A percentile compares a stretch with the other conserved stretches of the same genome.
These are phyloP conservation scores for Aporrectodea caliginosa DNA, from an alignment of 1,140 invertebrate species.

Conservation along the genomic window DNA sequence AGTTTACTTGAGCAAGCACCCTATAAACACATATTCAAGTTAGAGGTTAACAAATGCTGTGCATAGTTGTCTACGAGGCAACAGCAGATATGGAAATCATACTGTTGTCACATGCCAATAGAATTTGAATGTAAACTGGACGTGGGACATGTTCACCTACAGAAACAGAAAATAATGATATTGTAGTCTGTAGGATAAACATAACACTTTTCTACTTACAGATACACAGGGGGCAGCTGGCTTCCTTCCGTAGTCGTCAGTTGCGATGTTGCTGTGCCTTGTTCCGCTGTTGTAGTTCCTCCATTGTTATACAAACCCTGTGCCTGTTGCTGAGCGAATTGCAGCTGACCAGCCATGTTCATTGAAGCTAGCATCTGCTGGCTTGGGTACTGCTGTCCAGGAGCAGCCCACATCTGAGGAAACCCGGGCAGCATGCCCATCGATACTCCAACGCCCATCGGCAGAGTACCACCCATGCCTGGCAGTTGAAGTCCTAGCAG, in stretches of 20 bases:
- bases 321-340: not conserved
- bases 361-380: not conserved
- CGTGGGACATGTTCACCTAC: not conserved
- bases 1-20: too few relatives aligned
- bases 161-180: not conserved
- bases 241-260: not conserved
- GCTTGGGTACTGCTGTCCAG: not conserved
- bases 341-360: not conserved
- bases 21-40: too few relatives aligned
- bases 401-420: slow-evolving; percentile 1
- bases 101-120: too few relatives aligned
- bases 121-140: too few relatives aligned
- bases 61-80: too few relatives aligned
- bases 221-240: not conserved
- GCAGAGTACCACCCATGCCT: not conserved
- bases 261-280: not conserved
- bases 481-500: not conserved
- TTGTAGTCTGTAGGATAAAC: not conserved
- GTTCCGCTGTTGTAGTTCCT: not conserved
- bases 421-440: not conserved
- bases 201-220: too few relatives aligned
- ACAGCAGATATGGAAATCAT: too few relatives aligned
- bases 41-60: too few relatives aligned
- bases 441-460: not conserved
- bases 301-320: not conserved